Conservation (phyloP, 2,113 vertebrate species). For the Psittacus erithacus region DNA sequence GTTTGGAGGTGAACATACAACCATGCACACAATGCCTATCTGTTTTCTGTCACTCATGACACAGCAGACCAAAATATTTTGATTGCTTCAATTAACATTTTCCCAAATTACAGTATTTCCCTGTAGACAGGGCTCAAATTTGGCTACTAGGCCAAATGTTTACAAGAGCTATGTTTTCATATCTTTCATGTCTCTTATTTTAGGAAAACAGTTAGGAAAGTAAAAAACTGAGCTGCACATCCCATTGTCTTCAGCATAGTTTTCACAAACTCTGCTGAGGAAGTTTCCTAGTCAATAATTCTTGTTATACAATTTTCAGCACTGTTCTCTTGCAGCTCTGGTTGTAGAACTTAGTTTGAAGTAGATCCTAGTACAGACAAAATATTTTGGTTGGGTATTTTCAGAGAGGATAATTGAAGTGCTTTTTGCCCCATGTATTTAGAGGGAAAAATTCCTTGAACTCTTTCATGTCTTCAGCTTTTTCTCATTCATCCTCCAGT, state of each 20-base stretch:
- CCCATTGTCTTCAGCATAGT: not conserved
- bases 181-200: not conserved
- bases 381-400: not conserved
- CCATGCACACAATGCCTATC: not conserved
- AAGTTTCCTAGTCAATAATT: not conserved
- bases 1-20: not conserved
- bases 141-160: not conserved
- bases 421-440: not conserved
- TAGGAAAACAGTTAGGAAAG: not conserved
- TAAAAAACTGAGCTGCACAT: not conserved
- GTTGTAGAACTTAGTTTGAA: not conserved
- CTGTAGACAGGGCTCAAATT: not conserved
- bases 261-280: not conserved
- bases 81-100: not conserved
- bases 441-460: not conserved
- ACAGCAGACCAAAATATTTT: not conserved
- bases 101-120: not conserved
- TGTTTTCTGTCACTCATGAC: not conserved
- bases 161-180: not conserved
- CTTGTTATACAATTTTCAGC: not conserved
- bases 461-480: not conserved
- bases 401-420: not conserved
- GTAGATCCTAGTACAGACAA: not conserved
- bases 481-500: rapidly evolving
- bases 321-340: not conserved